These are phyloP conservation scores for Papilio protenor DNA, from an alignment of 2,888 invertebrate genomes.

Conservation along the genomic window DNA sequence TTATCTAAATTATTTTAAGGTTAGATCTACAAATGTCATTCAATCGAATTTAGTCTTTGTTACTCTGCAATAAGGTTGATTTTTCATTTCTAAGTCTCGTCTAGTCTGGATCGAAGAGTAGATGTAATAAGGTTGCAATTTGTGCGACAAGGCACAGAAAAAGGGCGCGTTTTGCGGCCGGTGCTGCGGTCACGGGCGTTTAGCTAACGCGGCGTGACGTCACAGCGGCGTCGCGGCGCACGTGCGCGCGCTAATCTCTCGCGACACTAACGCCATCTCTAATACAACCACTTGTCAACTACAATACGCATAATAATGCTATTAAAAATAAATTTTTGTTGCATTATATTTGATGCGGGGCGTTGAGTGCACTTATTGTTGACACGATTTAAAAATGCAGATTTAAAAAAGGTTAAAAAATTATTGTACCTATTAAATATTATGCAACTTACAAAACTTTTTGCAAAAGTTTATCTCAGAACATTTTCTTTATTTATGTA, in stretches of 20 bases:
- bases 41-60: constrained; percentile 4
- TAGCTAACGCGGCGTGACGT: constrained; percentile 75
- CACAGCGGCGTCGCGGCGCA: constrained; percentile 60
- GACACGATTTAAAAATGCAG: background rate
- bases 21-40: background rate
- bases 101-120: background rate
- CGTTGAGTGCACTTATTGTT: constrained; percentile 25
- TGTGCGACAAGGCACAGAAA: background rate
- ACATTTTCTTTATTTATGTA: too few species aligned
- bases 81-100: background rate
- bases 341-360: constrained; percentile 14
- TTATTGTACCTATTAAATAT: background rate
- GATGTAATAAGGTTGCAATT: background rate
- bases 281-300: constrained; percentile 40
- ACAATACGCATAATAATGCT: constrained; percentile 38
- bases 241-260: constrained; percentile 50
- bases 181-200: constrained; percentile 66
- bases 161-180: constrained; percentile 28
- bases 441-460: background rate
- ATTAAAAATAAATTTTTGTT: constrained; percentile 39
- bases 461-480: background rate
- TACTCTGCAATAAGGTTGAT: background rate
- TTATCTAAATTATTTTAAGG: background rate
- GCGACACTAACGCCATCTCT: constrained; percentile 28
- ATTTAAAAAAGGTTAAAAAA: background rate